Percentiles rank a stretch among this genome's conserved stretches.
Conservation (phyloP, 2,113 vertebrate genomes). For the Dicaeum eximium region DNA sequence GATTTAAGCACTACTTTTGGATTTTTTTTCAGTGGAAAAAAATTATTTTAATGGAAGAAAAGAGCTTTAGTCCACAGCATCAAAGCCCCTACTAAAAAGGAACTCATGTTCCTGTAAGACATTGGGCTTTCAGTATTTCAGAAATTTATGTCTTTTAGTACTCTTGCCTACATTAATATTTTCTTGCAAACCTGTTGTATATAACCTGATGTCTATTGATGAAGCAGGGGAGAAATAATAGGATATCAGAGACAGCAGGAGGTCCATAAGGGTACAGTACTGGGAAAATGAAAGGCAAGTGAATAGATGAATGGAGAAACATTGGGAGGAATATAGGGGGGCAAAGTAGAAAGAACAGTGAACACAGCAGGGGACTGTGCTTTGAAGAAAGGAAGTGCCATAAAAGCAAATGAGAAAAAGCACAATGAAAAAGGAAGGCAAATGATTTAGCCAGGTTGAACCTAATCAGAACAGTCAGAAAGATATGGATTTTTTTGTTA, state of each 20-base stretch:
- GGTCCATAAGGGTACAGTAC: not conserved
- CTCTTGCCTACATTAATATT: not conserved
- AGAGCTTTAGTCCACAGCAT: not conserved
- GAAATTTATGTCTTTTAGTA: not conserved
- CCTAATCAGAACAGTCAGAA: not conserved
- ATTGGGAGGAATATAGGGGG: not conserved
- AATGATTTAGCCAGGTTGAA: not conserved
- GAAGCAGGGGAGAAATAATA: not conserved
- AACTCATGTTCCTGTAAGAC: not conserved
- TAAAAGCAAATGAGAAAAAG: not conserved
- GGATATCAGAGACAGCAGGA: not conserved
- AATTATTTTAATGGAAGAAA: not conserved
- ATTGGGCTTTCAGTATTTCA: not conserved
- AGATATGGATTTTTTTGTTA: not conserved
- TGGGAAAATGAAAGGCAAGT: not conserved
- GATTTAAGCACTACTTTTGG: not conserved
- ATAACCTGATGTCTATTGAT: not conserved
- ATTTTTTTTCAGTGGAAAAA: not conserved
- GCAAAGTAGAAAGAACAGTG: not conserved
- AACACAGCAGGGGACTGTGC: not conserved
- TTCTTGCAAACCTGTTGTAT: not conserved
- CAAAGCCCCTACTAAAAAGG: not conserved
- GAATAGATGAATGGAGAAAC: not conserved
- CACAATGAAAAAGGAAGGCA: not conserved
- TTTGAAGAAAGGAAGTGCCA: not conserved